phyloP scores from a whole-genome alignment of 2,113 vertebrate species.

The Crocuta crocuta region DNA sequence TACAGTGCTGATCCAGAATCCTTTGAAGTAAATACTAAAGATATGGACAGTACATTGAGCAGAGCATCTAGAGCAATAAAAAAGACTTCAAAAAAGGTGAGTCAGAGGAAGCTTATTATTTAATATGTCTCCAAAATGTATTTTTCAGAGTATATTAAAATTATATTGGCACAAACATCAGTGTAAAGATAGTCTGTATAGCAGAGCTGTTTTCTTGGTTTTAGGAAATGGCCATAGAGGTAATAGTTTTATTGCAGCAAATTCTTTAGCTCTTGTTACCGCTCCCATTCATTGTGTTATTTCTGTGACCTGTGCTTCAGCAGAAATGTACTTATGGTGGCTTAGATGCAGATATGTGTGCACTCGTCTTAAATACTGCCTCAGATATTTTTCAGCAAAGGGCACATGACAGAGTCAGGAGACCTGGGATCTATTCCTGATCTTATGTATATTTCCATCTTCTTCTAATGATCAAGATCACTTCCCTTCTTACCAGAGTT shows the following conservation, averaged over 20 bases:
- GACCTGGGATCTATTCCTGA: background rate
- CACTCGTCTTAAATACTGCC: slow-evolving; percentile 14
- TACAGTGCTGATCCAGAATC: slow-evolving; percentile 95
- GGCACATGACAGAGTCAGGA: background rate
- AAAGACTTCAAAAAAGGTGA: slow-evolving; percentile 98
- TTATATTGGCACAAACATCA: background rate
- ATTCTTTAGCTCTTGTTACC: background rate
- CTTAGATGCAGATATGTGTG: background rate
- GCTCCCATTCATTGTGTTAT: background rate
- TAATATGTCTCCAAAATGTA: background rate
- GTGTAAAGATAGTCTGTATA: background rate
- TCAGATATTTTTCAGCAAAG: slow-evolving; percentile 2
- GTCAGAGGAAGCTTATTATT: slow-evolving; percentile 34
- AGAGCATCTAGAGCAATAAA: slow-evolving; percentile 98
- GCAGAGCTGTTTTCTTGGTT: background rate
- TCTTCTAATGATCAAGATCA: background rate
- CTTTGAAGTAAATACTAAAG: slow-evolving; percentile 97
- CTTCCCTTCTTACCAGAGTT: background rate
- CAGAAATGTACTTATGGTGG: background rate
- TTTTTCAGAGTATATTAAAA: slow-evolving; percentile 24
- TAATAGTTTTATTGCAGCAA: background rate
- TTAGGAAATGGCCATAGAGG: background rate
- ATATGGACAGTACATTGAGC: slow-evolving; percentile 99
- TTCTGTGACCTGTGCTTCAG: background rate
- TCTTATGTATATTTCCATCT: background rate